Evolutionary conservation across 2,888 invertebrate species (phyloP), one percentile per base, ranked within the genome.

Genomic region (Drosophila demipolita): DNA sequence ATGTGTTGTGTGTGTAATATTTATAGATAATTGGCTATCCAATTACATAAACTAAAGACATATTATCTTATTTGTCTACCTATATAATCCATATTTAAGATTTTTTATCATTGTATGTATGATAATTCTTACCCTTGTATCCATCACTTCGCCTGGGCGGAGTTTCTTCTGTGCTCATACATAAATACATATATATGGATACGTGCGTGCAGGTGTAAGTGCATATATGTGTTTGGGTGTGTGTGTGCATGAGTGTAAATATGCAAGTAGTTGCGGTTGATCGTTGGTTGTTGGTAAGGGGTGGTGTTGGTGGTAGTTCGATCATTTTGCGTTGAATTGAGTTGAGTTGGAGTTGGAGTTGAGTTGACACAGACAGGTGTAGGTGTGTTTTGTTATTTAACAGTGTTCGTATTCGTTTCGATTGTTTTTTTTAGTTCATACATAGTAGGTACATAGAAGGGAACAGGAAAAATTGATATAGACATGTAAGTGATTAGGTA

Each of bases 61-160:
- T 35, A 23, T 35, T 17, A 5, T 26, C 26, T 52, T 32, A 7
- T 32, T 12, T 36, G 35, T 36, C 11, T 54, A 23, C 35, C 20
- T 36, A 35, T 35, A 32, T 53, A 35, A 23, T 45, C 45, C 45
- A 49, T 35, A 15, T 76, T 66, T 71, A 58, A 55, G 68, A 3
- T 45, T 45, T 45, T 38, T 38, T 20, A 23, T 45, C 23, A n/a
- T 45, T 57, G 68, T 69, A 60, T 62, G 70, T 64, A 58, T 49
- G 52, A 68, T 69, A 61, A 45, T 45, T 82, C 94, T 97, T 97
- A 98, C 98, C 98, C 97, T 97, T 95, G 96, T 97, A 94, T 98
- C 98, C 94, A 97, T 94, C 94, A 98, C 96, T 96, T 98, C 98
- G 94, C 98, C 98, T 91, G 98, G 98, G 92, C 98, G 97, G 94